These are phyloP conservation scores for Drosophila paranaensis DNA, from an alignment of 2,888 invertebrate genomes.

Conservation along the genomic window DNA sequence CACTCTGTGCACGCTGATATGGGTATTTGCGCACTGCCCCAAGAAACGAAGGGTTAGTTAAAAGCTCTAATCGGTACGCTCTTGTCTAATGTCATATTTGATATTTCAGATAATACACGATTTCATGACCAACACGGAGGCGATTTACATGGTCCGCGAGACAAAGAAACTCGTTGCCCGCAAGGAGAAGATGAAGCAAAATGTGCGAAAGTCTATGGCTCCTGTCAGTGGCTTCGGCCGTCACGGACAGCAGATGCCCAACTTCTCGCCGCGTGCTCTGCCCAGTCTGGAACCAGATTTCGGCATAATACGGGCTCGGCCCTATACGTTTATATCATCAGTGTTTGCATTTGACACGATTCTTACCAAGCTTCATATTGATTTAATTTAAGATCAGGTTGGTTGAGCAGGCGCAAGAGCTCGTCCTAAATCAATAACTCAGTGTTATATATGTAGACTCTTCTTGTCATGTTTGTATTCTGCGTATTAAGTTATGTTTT, in stretches of 20 bases:
- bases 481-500: constrained; percentile 28
- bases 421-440: constrained; percentile 34
- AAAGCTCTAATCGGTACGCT: neutral
- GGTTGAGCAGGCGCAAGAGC: constrained; percentile 22
- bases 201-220: constrained; percentile 75
- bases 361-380: constrained; percentile 81
- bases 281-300: constrained; percentile 84
- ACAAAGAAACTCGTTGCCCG: constrained; percentile 84
- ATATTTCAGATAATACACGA: constrained; percentile 81
- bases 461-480: constrained; percentile 26
- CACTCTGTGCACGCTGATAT: constrained; percentile 88
- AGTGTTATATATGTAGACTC: constrained; percentile 50
- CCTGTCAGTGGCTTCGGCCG: constrained; percentile 20
- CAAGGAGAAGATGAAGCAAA: constrained; percentile 84
- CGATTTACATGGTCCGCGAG: constrained; percentile 84
- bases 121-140: constrained; percentile 84
- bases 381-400: constrained; percentile 70
- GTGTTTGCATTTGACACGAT: constrained; percentile 84
- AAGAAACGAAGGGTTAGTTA: constrained; percentile 78
- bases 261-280: constrained; percentile 71
- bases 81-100: neutral
- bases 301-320: constrained; percentile 82
- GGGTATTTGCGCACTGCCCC: constrained; percentile 86
- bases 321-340: constrained; percentile 84
- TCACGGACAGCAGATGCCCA: constrained; percentile 43